These are phyloP conservation scores for Torymus auratus DNA, from an alignment of 2,888 invertebrate species.

Conservation along the genomic window DNA sequence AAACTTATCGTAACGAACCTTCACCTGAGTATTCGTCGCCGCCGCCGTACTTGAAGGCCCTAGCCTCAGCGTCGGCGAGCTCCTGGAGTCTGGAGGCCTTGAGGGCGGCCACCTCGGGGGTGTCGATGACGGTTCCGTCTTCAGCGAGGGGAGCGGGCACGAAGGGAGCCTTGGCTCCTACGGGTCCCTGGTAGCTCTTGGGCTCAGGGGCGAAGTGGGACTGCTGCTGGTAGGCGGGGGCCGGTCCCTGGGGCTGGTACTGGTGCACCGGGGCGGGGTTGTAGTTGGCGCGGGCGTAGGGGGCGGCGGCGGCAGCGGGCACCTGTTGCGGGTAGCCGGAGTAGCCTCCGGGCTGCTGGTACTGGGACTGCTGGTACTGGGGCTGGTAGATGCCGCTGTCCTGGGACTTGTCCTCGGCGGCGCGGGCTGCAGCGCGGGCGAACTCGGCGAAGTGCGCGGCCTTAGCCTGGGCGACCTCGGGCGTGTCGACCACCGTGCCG, in stretches of 20 bases:
- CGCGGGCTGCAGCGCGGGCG: constrained; percentile 72
- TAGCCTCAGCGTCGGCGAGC: constrained; percentile 74
- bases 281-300: constrained; percentile 37
- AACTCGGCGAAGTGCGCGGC: constrained; percentile 75
- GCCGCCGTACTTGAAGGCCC: constrained; percentile 72
- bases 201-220: constrained; percentile 62
- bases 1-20: constrained; percentile 18
- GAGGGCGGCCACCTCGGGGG: constrained; percentile 75
- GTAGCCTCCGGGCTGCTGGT: constrained; percentile 28
- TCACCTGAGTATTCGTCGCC: constrained; percentile 65
- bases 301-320: constrained; percentile 56
- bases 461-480: constrained; percentile 75
- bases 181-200: constrained; percentile 57
- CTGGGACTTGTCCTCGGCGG: constrained; percentile 64
- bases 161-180: constrained; percentile 66
- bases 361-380: constrained; percentile 8
- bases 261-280: constrained; percentile 45
- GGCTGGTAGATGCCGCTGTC: constrained; percentile 55
- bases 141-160: constrained; percentile 74
- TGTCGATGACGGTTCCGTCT: constrained; percentile 74
- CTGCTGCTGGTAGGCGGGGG: constrained; percentile 58
- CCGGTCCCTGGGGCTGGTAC: constrained; percentile 56
- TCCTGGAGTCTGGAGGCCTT: constrained; percentile 73
- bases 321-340: constrained; percentile 54
- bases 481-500: constrained; percentile 75